Evolutionary conservation across 2,888 invertebrate species (phyloP), one percentile per base, ranked within the genome.

Genomic region (Dolichopus griseipennis): DNA sequence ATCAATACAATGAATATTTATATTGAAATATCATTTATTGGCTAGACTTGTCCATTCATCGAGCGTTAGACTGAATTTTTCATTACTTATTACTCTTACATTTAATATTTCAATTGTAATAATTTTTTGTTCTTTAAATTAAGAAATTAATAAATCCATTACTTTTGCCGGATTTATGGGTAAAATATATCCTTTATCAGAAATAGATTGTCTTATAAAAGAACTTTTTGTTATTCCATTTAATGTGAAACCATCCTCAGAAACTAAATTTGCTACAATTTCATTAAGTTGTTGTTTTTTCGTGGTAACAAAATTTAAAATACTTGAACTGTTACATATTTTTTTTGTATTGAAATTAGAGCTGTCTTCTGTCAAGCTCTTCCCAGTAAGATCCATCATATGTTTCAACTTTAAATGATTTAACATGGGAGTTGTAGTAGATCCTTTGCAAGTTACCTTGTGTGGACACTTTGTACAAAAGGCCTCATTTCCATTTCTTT

Each of bases 41-140:
- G n/a, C n/a, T n/a, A n/a, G n/a, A n/a, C n/a, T n/a, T n/a, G n/a
- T n/a, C n/a, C n/a, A n/a, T n/a, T n/a, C n/a, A n/a, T n/a, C n/a
- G n/a, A n/a, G 62, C 22, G 21, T 63, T 63, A 63, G 27, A 27
- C 27, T 27, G 27, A 27, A 27, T 27, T 5, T 27, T 27, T 27
- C 27, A 27, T 5, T 27, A 27, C 27, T 27, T 27, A 4, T 27
- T 27, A 27, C 27, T 27, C 27, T 27, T 27, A 27, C 27, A 27
- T 20, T 62, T 20, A 62, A 10, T 7, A 8, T 62, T 62, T 22
- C 22, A 20, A 62, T 12, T 21, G 22, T 62, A 62, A 62, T 20
- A 62, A 62, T 62, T 63, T 63, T 21, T 27, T 63, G 22, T 63
- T 63, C 62, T 63, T 63, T 63, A 61, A 61, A 61, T n/a, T 61